Percentiles rank a stretch among this genome's conserved stretches.
phyloP scores from a whole-genome alignment of 2,888 invertebrate species.

The Calephelis perditalis region DNA sequence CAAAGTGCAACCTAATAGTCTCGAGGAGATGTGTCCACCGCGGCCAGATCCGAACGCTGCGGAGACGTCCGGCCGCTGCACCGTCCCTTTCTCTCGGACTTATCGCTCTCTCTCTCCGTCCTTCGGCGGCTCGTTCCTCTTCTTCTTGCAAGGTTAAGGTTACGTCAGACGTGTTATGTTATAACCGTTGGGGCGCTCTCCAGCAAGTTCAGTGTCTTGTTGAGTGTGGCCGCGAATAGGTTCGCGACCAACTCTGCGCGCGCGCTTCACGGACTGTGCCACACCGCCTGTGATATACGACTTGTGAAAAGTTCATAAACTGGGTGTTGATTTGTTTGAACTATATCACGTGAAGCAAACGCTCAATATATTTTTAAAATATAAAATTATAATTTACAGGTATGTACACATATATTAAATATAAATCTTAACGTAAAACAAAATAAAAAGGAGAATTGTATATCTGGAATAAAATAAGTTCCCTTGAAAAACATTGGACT shows the following conservation, averaged over 20 bases:
- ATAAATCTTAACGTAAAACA: background rate
- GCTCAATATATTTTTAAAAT: conserved; percentile 12
- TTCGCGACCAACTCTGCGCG: conserved; percentile 58
- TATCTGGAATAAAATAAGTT: conserved; percentile 2
- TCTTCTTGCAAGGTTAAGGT: conserved; percentile 79
- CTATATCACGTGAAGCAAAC: conserved; percentile 54
- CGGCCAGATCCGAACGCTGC: conserved; percentile 18
- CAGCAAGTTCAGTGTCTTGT: conserved; percentile 77
- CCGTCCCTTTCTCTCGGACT: conserved; percentile 70
- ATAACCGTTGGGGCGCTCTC: conserved; percentile 77
- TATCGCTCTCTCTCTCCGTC: conserved; percentile 76
- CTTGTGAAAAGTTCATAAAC: conserved; percentile 76
- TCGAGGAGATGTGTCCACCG: conserved; percentile 1
- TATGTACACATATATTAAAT: conserved; percentile 1
- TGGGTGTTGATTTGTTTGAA: conserved; percentile 72
- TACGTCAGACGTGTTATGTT: conserved; percentile 79
- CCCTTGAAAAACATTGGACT: conserved; percentile 31
- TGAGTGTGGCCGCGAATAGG: conserved; percentile 74
- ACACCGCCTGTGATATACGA: conserved; percentile 67
- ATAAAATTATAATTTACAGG: background rate
- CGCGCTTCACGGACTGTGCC: conserved; percentile 64
- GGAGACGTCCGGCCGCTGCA: conserved; percentile 33
- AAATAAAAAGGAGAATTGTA: background rate
- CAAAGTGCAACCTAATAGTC: background rate
- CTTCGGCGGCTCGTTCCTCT: conserved; percentile 75